A percentile compares a stretch with the other conserved stretches of the same genome.
Conservation (phyloP, 1,140 invertebrate genomes). For the Drepana arcuata region DNA sequence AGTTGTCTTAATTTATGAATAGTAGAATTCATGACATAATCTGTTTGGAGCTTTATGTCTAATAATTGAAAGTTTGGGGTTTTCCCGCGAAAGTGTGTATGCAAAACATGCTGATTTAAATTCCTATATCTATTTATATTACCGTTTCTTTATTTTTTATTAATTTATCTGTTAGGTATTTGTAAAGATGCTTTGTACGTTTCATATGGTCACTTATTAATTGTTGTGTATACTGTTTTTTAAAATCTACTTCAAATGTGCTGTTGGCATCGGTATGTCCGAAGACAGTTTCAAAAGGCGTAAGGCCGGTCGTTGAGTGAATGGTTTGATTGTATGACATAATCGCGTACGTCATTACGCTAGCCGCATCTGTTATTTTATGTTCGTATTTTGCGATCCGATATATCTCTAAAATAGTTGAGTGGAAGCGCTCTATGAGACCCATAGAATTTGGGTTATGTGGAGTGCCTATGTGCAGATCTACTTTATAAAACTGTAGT, state of each 20-base stretch:
- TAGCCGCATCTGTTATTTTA: conserved; percentile 14
- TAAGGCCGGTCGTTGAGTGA: conserved; percentile 11
- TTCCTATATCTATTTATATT: conserved; percentile 11
- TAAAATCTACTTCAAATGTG: conserved; percentile 7
- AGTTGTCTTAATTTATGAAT: conserved; percentile 9
- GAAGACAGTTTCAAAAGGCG: conserved; percentile 16
- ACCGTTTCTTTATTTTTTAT: background rate
- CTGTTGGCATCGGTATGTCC: conserved; percentile 9
- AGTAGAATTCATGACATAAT: conserved; percentile 13
- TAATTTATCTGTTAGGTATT: background rate
- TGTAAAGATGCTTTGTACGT: conserved; percentile 3
- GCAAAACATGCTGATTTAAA: conserved; percentile 2
- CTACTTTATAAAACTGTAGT: conserved; percentile 22
- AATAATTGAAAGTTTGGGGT: conserved; percentile 5
- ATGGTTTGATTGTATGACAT: conserved; percentile 14
- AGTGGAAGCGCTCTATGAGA: conserved; percentile 26
- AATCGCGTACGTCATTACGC: conserved; percentile 10
- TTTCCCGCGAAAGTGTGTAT: conserved; percentile 1
- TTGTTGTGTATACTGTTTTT: conserved; percentile 11
- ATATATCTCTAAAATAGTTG: conserved; percentile 30
- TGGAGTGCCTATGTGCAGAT: conserved; percentile 30
- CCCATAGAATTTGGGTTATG: conserved; percentile 39
- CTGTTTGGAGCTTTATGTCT: conserved; percentile 5
- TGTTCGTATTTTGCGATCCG: conserved; percentile 23
- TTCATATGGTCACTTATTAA: conserved; percentile 13